Evolutionary conservation across 2,888 invertebrate species (phyloP).

Genomic region (Atherix ibis): DNA sequence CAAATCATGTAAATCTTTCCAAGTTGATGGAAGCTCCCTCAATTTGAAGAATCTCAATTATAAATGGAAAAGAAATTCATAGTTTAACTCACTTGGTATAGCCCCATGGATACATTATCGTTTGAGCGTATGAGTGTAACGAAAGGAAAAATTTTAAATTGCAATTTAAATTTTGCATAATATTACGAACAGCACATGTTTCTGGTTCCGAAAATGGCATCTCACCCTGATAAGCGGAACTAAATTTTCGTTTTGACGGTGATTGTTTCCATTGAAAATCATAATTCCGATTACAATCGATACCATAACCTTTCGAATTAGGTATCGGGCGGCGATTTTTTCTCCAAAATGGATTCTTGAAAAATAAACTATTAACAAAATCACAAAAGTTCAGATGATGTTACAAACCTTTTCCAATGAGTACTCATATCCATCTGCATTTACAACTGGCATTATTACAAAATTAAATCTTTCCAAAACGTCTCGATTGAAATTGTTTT

Average conservation of each 20-base stretch:
- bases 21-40: slow-evolving; percentile 21
- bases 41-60: slow-evolving; percentile 1
- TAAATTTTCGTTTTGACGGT: slow-evolving; percentile 16
- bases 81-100: slow-evolving; percentile 20
- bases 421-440: slow-evolving; percentile 59
- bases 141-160: slow-evolving; percentile 27
- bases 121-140: slow-evolving; percentile 29
- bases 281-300: slow-evolving; percentile 52
- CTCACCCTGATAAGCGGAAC: slow-evolving; percentile 28
- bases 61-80: background rate
- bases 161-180: slow-evolving; percentile 20
- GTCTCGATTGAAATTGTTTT: slow-evolving; percentile 26
- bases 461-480: slow-evolving; percentile 46
- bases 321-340: slow-evolving; percentile 37
- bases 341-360: slow-evolving; percentile 40
- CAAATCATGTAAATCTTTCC: slow-evolving; percentile 21
- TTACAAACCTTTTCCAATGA: slow-evolving; percentile 36
- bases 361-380: slow-evolving; percentile 3
- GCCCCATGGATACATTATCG: slow-evolving; percentile 32
- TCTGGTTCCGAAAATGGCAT: slow-evolving; percentile 30
- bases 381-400: too few relatives aligned
- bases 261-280: slow-evolving; percentile 40
- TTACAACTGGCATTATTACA: slow-evolving; percentile 47
- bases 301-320: slow-evolving; percentile 35
- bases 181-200: slow-evolving; percentile 24